Base-by-base conservation (phyloP, 2,888 invertebrate genomes). In the Brenthis ino region DNA sequence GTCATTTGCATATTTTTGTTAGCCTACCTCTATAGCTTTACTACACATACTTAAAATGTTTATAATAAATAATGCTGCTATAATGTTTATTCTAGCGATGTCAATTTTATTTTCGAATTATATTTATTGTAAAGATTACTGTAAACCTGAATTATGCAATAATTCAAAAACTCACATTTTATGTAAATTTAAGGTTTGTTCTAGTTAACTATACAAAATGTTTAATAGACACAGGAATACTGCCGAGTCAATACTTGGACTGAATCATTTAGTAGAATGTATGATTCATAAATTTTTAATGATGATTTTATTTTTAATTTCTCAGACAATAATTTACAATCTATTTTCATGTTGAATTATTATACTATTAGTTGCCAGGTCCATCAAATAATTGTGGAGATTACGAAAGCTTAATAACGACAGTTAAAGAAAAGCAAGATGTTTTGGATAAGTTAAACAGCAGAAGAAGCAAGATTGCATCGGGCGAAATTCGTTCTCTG, bases 391-490 rank as follows among this genome's bases (percentile, higher is more conserved):
- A 80, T 66, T 92, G 91, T 74, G 55, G 82, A 54, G 81, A 83
- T 53, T 84, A 86, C 72, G 85, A 87, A 75, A 84, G 77, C 74
- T 82, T 83, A 6, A 79, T 89, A 55, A 80, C 74, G 66, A 82
- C 75, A 5, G 78, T 77, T 6, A 78, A 77, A 65, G 87, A 87
- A n/a, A 88, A 82, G 67, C 74, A 74, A 69, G 81, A 79, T 11
- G 77, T 93, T 67, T 74, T 93, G 61, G 79, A 90, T 57, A 91
- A 89, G 83, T 82, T 93, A 68, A 93, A 93, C 72, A 81, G 76
- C 51, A 82, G 92, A 16, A 82, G 92, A 56, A 88, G 88, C 74
- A 90, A 88, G 80, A 84, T 93, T 33, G 89, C 92, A 4, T 77
- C 84, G 0, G 92, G 92, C 1, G 87, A 87, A 64, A 83, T 92